Evolutionary conservation across 2,113 vertebrate species (phyloP), one percentile per base, ranked within the genome.

Genomic region (Caloenas nicobarica): DNA sequence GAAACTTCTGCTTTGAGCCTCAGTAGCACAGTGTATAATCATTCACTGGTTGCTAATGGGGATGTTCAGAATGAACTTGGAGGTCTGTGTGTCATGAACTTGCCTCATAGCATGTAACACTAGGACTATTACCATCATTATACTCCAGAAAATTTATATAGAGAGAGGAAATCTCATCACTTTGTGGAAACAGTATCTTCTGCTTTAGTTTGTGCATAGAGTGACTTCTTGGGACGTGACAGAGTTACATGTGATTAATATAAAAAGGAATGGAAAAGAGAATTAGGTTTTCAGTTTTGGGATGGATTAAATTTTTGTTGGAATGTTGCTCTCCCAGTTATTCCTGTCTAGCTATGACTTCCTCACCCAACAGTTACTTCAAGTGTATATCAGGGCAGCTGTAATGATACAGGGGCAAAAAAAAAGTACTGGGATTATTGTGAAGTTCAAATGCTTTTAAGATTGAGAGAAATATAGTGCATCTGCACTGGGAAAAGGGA

Each of bases 61-160:
- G 54, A 73, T 19, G 22, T 60, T 91, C 40, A 81, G 53, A 68
- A 72, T 3, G 22, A 72, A 29, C 7, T 15, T 28, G 17, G 16
- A 74, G 31, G 50, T 42, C 82, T 90, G 24, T n/a, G 44, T 81
- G 56, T 51, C 60, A 29, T 71, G 36, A 91, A 57, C 7, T 36
- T 61, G 15, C 19, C 26, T 40, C 4, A 1, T 21, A 10, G 15
- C 29, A 1, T 42, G 0, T 26, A 46, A 14, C 13, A 6, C 8
- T 61, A 65, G 36, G 13, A 62, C 5, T 10, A 18, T 14, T 18
- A 42, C 44, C 60, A 50, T 28, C 36, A 7, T 23, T 42, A 58
- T 23, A 26, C 42, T 78, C 26, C 33, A 84, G 48, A 38, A 68
- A 72, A 87, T n/a, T 31, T n/a, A 33, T 60, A 38, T 36, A 24